Evolutionary conservation across 2,797 vertebrate genomes (phyloP), one percentile per base, ranked within the genome.

Genomic region (Coregonus suidteri): DNA sequence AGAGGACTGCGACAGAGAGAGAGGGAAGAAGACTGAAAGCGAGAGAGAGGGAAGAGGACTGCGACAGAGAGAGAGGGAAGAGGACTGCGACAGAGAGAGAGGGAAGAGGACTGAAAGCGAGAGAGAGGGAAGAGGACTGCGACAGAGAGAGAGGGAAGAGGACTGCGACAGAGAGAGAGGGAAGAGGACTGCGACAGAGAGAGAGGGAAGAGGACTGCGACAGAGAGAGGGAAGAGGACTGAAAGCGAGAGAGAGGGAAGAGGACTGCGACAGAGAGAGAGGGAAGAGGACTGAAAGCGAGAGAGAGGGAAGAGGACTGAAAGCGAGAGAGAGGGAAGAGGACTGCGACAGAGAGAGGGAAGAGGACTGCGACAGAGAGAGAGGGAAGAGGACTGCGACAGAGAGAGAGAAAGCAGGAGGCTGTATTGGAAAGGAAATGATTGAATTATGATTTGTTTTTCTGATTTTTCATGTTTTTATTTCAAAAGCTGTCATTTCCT

Each of bases 341-440:
- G 25, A 25, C 25, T 25, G 25, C 25, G 25, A 25, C 25, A 25
- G 25, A 25, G 25, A 25, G 25, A 25, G 25, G 25, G 25, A 25
- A 25, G 25, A 25, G 25, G 25, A 25, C 25, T 25, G 25, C 25
- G 25, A 25, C 25, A 25, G 25, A 35, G 25, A 56, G n/a, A 64
- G 69, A 77, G 51, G 74, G 77, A 41, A 18, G 13, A 18, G 79
- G 78, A 77, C 73, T 68, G 62, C 72, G 75, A 77, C 67, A 62
- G 72, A 69, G 15, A 62, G 25, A 18, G 25, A 7, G 15, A 31
- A 51, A 15, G 1, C 3, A 0, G 69, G 18, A 18, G 65, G 20
- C 80, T 62, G 72, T 75, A 80, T 77, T 66, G 25, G 54, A 25
- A 81, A 88, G 83, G 81, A 81, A 76, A 78, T 84, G 77, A 86